These are phyloP conservation scores for Plestiodon gilberti DNA, from an alignment of 2,113 vertebrate genomes.

Conservation along the genomic window DNA sequence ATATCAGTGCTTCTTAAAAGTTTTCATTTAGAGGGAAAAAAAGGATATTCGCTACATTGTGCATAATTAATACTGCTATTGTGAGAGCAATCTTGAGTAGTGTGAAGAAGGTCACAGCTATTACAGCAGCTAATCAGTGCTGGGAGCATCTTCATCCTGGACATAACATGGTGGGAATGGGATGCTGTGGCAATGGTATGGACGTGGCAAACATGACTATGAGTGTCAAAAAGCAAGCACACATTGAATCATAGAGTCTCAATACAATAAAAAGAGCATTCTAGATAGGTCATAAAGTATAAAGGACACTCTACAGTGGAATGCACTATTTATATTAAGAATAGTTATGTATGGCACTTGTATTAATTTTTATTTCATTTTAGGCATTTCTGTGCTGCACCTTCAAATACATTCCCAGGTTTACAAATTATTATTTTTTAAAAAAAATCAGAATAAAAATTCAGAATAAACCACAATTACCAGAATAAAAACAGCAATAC, in stretches of 20 bases:
- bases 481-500: no score
- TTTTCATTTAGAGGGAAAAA: conserved; percentile 35
- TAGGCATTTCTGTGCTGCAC: no score
- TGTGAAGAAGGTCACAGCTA: conserved; percentile 30
- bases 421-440: no score
- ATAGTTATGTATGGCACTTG: neutral
- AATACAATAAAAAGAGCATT: neutral
- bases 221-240: neutral
- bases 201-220: conserved; percentile 1
- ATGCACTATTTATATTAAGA: neutral
- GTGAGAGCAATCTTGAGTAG: conserved; percentile 13
- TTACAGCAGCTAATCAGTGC: conserved; percentile 11
- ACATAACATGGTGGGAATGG: neutral
- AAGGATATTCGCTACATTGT: conserved; percentile 25
- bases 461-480: no score
- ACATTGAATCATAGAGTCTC: neutral
- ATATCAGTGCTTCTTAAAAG: conserved; percentile 9
- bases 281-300: neutral
- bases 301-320: neutral
- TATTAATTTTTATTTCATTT: neutral
- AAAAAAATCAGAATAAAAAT: no score
- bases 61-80: conserved; percentile 28
- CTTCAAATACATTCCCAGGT: no score
- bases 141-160: conserved; percentile 1
- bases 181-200: neutral